phyloP scores from a whole-genome alignment of 2,113 vertebrate species.

The Odocoileus hemionus region DNA sequence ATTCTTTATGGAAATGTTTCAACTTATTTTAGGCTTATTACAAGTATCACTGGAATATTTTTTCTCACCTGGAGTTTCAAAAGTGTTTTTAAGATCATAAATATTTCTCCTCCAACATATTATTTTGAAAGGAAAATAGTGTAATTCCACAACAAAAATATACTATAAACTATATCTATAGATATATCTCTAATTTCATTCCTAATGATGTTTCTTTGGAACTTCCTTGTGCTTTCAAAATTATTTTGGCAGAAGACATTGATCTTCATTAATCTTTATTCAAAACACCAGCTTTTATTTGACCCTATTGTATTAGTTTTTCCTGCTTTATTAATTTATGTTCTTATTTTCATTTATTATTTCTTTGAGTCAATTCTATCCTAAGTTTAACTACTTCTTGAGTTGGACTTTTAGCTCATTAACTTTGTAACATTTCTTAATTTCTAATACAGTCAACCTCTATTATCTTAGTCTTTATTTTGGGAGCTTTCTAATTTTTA shows the following conservation, averaged over 20 bases:
- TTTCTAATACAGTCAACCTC: not conserved
- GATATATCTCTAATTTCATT: not conserved
- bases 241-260: not conserved
- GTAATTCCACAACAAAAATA: not conserved
- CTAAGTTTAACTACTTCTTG: not conserved
- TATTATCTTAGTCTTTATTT: not conserved
- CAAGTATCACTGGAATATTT: conserved; percentile 27
- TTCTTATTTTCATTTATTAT: not conserved
- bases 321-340: not conserved
- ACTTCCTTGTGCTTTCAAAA: not conserved
- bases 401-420: not conserved
- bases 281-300: not conserved
- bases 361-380: not conserved
- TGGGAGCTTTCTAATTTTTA: not conserved
- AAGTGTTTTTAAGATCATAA: conserved; percentile 21
- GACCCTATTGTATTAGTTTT: not conserved
- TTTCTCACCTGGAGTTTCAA: conserved; percentile 46
- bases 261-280: not conserved
- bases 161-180: not conserved
- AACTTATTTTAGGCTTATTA: conserved; percentile 54
- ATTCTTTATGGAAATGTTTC: conserved; percentile 47
- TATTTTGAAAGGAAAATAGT: not conserved
- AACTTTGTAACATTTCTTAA: not conserved
- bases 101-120: not conserved
- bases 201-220: not conserved